Evolutionary conservation across 1,140 invertebrate genomes (phyloP).

Genomic region (Acromyrmex echinatior): DNA sequence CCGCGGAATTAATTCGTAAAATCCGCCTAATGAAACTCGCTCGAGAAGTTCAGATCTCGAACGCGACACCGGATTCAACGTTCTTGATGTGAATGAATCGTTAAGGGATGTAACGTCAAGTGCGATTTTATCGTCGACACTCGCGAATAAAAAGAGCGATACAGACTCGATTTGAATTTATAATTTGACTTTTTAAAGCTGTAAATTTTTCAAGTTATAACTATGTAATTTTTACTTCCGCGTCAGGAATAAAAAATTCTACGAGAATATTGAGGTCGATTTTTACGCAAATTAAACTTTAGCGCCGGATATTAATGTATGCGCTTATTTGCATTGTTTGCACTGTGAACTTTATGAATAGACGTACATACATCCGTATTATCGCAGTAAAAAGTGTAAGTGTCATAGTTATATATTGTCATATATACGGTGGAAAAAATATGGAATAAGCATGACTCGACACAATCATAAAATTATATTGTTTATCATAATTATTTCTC

Average conservation of each 20-base stretch:
- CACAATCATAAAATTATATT: constrained; percentile 34
- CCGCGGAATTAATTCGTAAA: constrained; percentile 51
- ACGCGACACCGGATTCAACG: constrained; percentile 14
- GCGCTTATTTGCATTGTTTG: constrained; percentile 1
- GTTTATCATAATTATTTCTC: neutral
- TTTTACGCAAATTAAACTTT: neutral
- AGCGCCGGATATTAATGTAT: constrained; percentile 15
- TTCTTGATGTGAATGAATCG: constrained; percentile 28
- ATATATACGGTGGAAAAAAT: neutral
- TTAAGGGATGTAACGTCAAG: neutral
- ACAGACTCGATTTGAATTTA: neutral
- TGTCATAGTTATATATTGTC: constrained; percentile 21
- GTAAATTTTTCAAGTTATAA: constrained; percentile 8
- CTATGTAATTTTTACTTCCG: neutral
- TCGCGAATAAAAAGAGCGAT: neutral
- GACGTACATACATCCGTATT: neutral
- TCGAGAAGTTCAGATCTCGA: neutral
- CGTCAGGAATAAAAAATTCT: neutral
- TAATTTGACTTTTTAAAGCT: neutral
- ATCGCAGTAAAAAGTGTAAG: constrained; percentile 34
- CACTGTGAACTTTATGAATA: constrained; percentile 15
- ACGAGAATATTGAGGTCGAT: neutral
- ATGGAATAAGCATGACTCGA: neutral
- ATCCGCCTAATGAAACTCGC: constrained; percentile 40
- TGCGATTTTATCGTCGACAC: neutral